phyloP scores from a whole-genome alignment of 2,888 invertebrate genomes.

The Phalera bucephala region DNA sequence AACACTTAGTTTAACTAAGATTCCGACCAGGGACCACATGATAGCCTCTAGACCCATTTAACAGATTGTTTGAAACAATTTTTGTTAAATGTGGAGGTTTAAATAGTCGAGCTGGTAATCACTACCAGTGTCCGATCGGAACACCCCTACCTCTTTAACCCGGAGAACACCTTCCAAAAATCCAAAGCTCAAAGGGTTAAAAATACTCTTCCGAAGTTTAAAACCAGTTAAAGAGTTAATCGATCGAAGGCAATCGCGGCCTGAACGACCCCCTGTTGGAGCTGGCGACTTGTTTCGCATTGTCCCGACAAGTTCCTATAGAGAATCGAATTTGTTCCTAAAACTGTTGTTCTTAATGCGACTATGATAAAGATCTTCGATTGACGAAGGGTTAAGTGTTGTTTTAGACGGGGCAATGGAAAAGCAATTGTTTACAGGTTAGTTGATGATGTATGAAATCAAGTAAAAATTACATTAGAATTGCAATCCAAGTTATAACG shows the following conservation, averaged over 20 bases:
- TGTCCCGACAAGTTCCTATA: slow-evolving; percentile 56
- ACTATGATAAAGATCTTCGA: slow-evolving; percentile 50
- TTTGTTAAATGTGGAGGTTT: no score
- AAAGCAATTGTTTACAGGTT: no score
- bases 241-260: slow-evolving; percentile 2
- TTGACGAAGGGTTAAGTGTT: slow-evolving; percentile 16
- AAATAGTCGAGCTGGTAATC: no score
- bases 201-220: slow-evolving; percentile 2
- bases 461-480: no score
- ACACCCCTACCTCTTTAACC: no score
- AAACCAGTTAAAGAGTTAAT: slow-evolving; percentile 26
- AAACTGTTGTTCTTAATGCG: slow-evolving; percentile 64
- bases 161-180: background rate
- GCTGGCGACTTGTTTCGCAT: slow-evolving; percentile 46
- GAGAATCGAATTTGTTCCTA: slow-evolving; percentile 61
- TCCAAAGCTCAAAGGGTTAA: background rate
- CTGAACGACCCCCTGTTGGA: slow-evolving; percentile 30
- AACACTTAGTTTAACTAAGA: no score
- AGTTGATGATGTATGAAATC: no score
- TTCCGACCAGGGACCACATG: no score
- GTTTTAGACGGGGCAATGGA: background rate
- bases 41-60: no score
- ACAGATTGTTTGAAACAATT: no score
- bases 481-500: no score
- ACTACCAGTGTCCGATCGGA: no score